These are phyloP conservation scores for Listrodromus nycthemerus DNA, from an alignment of 2,888 invertebrate genomes.

Conservation along the genomic window DNA sequence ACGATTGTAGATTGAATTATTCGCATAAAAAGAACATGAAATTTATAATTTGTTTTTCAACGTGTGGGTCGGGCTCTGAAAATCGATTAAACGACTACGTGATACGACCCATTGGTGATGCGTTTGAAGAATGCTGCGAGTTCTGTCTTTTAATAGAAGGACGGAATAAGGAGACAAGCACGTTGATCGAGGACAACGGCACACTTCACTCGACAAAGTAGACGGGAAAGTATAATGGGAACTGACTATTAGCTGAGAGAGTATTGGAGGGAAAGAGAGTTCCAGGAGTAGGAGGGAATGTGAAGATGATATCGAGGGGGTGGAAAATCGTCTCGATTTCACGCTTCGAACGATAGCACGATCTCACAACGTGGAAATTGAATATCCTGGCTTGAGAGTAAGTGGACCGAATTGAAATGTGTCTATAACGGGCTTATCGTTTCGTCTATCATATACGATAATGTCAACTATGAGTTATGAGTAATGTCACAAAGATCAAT, in stretches of 20 bases:
- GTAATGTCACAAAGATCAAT: not conserved
- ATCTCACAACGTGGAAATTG: constrained; percentile 21
- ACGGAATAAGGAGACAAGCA: not conserved
- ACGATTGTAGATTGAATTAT: too few species aligned
- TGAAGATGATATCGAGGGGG: constrained; percentile 10
- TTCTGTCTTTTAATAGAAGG: not conserved
- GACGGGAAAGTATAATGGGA: constrained; percentile 11
- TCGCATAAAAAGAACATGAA: too few species aligned
- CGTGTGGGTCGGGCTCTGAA: too few species aligned
- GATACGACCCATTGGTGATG: not conserved
- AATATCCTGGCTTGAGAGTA: constrained; percentile 23
- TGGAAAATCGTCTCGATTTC: constrained; percentile 43
- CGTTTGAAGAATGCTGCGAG: not conserved
- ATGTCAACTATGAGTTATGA: not conserved
- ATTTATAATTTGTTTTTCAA: too few species aligned
- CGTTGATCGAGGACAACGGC: not conserved
- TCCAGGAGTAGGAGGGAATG: not conserved
- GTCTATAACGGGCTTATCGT: not conserved
- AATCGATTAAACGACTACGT: too few species aligned
- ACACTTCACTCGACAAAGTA: not conserved
- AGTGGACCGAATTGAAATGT: constrained; percentile 54
- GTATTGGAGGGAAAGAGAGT: not conserved
- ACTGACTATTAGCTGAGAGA: not conserved
- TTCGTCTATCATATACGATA: not conserved
- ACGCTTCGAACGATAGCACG: too few species aligned